These are phyloP conservation scores for Alcedo atthis DNA, from an alignment of 2,797 vertebrate genomes.

Conservation along the genomic window DNA sequence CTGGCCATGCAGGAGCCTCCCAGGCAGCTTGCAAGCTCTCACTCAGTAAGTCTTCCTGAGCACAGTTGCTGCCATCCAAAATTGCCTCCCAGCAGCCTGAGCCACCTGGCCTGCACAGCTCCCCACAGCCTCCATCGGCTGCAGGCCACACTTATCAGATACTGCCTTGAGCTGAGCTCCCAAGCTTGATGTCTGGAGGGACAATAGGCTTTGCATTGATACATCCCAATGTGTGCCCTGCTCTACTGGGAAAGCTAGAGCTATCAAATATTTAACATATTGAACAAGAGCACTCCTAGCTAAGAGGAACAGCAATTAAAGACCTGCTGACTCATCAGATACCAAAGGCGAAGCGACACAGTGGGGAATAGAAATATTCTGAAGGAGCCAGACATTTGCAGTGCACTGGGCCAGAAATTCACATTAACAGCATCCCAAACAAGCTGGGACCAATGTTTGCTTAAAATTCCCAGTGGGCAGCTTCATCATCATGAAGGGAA, in stretches of 20 bases:
- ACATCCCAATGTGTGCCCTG: background rate
- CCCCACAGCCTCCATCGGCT: rapidly evolving
- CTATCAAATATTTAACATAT: conserved; percentile 61
- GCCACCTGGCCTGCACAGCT: background rate
- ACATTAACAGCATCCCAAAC: conserved; percentile 26
- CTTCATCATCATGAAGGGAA: background rate
- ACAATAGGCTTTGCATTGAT: background rate
- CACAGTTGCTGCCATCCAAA: background rate
- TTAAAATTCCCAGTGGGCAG: background rate
- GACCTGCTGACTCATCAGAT: conserved; percentile 50
- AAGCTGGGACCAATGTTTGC: conserved; percentile 15
- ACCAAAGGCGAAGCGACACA: conserved; percentile 16
- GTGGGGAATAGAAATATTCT: background rate
- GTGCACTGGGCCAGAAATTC: conserved; percentile 5
- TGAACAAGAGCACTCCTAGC: conserved; percentile 1
- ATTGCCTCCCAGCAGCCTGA: background rate
- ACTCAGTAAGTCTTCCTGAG: background rate
- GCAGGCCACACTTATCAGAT: background rate
- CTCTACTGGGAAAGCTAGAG: background rate
- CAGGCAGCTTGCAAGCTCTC: background rate
- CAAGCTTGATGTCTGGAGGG: background rate
- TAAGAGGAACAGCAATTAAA: conserved; percentile 52
- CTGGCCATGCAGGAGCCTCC: background rate
- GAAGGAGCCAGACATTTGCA: background rate
- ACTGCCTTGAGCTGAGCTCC: background rate